Evolutionary conservation across 2,113 vertebrate species (phyloP).

Genomic region (Fregata magnificens): DNA sequence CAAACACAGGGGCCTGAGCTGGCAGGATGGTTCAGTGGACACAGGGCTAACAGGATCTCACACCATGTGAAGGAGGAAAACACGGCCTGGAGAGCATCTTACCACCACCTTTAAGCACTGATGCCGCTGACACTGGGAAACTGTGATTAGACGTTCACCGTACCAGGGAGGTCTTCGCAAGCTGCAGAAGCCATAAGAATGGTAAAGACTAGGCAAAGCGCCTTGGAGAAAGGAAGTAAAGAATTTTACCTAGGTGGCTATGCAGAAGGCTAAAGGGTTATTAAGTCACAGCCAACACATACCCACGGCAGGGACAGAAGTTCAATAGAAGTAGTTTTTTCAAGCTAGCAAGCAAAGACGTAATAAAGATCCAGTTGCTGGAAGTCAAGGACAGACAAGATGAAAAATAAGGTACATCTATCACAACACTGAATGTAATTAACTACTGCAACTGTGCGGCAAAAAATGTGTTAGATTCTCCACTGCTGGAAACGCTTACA

Average conservation of each 20-base stretch:
- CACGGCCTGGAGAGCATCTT: neutral
- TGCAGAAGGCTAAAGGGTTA: neutral
- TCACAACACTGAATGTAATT: neutral
- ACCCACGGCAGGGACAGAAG: neutral
- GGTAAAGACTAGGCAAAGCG: neutral
- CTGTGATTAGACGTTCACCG: accelerated
- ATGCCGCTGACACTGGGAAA: neutral
- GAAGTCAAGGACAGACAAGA: neutral
- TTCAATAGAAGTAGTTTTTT: neutral
- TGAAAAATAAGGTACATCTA: neutral
- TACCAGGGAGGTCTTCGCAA: neutral
- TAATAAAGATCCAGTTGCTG: neutral
- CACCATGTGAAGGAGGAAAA: neutral
- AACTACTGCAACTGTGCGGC: neutral
- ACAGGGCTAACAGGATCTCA: neutral
- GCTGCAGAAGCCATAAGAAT: neutral
- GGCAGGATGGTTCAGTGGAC: neutral
- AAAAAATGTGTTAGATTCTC: neutral
- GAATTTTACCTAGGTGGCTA: neutral
- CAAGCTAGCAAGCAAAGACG: neutral
- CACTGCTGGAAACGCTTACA: neutral
- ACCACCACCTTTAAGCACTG: neutral
- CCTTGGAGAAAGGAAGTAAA: neutral
- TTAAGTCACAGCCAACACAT: neutral
- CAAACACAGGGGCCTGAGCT: neutral